Percentiles rank a stretch among this genome's conserved stretches.
Conservation (phyloP, 2,888 invertebrate species). For the Hydriomena furcata region DNA sequence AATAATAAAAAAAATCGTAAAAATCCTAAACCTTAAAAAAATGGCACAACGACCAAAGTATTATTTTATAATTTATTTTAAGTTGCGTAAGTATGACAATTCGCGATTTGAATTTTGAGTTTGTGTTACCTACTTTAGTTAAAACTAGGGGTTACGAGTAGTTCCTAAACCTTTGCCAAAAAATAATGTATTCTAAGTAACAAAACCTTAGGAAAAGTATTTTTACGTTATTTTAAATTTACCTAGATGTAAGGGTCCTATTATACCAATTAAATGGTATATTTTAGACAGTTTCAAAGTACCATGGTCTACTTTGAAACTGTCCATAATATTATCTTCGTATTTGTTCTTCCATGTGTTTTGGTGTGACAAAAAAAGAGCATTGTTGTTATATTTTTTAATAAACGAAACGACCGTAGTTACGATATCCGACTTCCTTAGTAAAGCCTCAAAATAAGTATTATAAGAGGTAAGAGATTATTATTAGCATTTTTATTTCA, state of each 20-base stretch:
- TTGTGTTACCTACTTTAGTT: conserved; percentile 14
- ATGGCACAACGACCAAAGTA: conserved; percentile 83
- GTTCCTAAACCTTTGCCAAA: conserved; percentile 52
- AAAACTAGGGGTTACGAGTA: conserved; percentile 36
- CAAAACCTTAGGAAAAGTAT: conserved; percentile 3
- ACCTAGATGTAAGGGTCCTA: too few species aligned
- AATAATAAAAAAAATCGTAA: conserved; percentile 71
- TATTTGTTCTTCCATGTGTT: conserved; percentile 40
- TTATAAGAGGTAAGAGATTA: conserved; percentile 1
- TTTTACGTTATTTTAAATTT: conserved; percentile 11
- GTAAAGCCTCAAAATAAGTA: conserved; percentile 14
- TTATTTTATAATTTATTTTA: conserved; percentile 58
- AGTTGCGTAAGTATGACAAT: conserved; percentile 68
- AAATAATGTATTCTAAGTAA: conserved; percentile 1
- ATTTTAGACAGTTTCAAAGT: conserved; percentile 26
- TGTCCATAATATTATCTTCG: background rate
- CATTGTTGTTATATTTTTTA: conserved; percentile 64
- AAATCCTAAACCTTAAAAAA: conserved; percentile 74
- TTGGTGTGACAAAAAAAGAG: conserved; percentile 60
- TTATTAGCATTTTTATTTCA: conserved; percentile 16
- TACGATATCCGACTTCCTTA: conserved; percentile 70
- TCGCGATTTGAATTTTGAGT: conserved; percentile 51
- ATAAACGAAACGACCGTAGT: conserved; percentile 74
- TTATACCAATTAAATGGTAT: too few species aligned
- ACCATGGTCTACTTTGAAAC: background rate